A percentile compares a stretch with the other conserved stretches of the same genome.
Conservation (phyloP, 1,140 invertebrate genomes). For the Carposina sasakii region DNA sequence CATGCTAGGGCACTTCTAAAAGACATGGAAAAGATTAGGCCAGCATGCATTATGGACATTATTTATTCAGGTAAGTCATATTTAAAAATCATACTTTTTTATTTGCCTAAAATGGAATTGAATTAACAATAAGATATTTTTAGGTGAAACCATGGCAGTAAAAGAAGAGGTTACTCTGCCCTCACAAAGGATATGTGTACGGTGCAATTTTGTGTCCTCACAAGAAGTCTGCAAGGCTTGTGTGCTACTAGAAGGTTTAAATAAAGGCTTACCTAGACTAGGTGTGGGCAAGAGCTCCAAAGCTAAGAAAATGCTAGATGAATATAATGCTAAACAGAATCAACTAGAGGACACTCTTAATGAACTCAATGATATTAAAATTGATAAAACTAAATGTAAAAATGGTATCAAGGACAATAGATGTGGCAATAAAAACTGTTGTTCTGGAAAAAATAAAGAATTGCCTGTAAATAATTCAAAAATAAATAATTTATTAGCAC, state of each 20-base stretch:
- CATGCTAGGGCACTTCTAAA: constrained; percentile 95
- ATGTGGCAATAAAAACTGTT: constrained; percentile 34
- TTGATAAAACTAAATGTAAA: constrained; percentile 27
- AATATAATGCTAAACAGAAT: constrained; percentile 47
- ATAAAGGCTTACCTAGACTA: constrained; percentile 90
- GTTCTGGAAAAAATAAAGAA: constrained; percentile 26
- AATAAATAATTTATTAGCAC: constrained; percentile 35
- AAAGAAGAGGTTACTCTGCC: constrained; percentile 89
- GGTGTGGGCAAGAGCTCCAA: constrained; percentile 90
- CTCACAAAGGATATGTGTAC: constrained; percentile 83
- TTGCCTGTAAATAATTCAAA: constrained; percentile 26
- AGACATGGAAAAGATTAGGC: constrained; percentile 95
- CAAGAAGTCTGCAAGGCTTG: constrained; percentile 98
- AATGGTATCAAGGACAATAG: constrained; percentile 12
- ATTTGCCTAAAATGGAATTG: not conserved
- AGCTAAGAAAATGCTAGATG: constrained; percentile 77
- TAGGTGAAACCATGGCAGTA: constrained; percentile 89
- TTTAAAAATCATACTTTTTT: not conserved
- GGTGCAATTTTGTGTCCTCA: constrained; percentile 97
- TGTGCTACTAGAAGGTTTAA: constrained; percentile 94
- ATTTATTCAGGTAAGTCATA: constrained; percentile 88
- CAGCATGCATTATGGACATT: constrained; percentile 97
- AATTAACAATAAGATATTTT: constrained; percentile 30
- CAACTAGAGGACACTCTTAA: constrained; percentile 28
- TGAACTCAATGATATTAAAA: constrained; percentile 36